Conservation (phyloP, 1,140 invertebrate genomes). For the Lucilia sericata region DNA sequence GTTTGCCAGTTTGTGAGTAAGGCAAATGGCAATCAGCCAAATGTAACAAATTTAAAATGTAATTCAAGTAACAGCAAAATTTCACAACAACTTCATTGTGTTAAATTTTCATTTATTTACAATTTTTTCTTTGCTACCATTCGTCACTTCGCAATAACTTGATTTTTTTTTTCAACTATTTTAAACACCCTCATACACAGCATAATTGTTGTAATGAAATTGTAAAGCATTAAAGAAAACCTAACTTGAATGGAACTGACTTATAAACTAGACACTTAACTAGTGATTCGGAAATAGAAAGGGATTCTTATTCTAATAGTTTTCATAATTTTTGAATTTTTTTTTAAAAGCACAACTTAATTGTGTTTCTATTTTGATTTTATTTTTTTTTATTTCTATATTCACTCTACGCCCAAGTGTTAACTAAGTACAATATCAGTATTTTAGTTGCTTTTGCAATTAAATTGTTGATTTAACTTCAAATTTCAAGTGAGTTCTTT, state of each 20-base stretch:
- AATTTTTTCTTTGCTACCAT: background rate
- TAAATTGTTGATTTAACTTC: slow-evolving; percentile 13
- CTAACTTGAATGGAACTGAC: too few relatives aligned
- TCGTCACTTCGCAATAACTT: background rate
- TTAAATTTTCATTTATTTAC: background rate
- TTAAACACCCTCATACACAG: background rate
- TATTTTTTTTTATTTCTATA: too few relatives aligned
- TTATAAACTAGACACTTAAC: too few relatives aligned
- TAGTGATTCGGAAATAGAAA: too few relatives aligned
- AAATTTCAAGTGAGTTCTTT: background rate
- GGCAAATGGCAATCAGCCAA: background rate
- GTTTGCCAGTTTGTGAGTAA: background rate
- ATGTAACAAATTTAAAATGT: slow-evolving; percentile 10
- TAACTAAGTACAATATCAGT: too few relatives aligned
- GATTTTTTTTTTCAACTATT: background rate
- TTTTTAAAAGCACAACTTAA: too few relatives aligned
- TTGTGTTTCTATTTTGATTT: too few relatives aligned
- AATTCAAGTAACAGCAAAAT: slow-evolving; percentile 6
- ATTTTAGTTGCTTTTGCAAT: background rate
- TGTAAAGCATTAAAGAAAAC: too few relatives aligned
- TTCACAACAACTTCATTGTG: background rate
- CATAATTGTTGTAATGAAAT: too few relatives aligned
- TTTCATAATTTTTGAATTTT: too few relatives aligned
- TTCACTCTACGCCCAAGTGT: too few relatives aligned
- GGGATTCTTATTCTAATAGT: too few relatives aligned